These are phyloP conservation scores for Notolabrus celidotus DNA, from an alignment of 2,797 vertebrate genomes.

Conservation along the genomic window DNA sequence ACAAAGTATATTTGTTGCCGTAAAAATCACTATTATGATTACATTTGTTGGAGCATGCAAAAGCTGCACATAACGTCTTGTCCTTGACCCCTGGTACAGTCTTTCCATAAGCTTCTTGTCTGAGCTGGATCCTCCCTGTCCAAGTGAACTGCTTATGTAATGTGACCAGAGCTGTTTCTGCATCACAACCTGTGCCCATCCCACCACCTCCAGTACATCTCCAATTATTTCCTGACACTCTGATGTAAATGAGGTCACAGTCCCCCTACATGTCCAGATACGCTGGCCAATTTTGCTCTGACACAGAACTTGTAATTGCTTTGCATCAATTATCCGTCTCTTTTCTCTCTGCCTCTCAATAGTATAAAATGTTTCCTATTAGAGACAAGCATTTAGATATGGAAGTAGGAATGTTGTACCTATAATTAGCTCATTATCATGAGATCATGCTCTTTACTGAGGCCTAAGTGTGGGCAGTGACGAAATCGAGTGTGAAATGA, in stretches of 20 bases:
- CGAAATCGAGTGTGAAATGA: slow-evolving; percentile 60
- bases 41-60: slow-evolving; percentile 49
- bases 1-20: slow-evolving; percentile 76
- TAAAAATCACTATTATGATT: slow-evolving; percentile 76
- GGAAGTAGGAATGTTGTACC: slow-evolving; percentile 79
- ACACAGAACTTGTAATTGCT: slow-evolving; percentile 87
- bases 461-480: slow-evolving; percentile 40
- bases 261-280: slow-evolving; percentile 84
- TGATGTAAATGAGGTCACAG: slow-evolving; percentile 85
- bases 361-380: slow-evolving; percentile 86
- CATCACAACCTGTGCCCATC: slow-evolving; percentile 64
- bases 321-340: slow-evolving; percentile 85
- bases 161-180: slow-evolving; percentile 45
- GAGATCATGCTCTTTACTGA: slow-evolving; percentile 58
- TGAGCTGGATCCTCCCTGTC: slow-evolving; percentile 53
- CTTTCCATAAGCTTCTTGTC: slow-evolving; percentile 49
- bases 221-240: slow-evolving; percentile 84
- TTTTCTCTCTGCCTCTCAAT: slow-evolving; percentile 77
- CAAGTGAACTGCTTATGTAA: slow-evolving; percentile 68
- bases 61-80: slow-evolving; percentile 39
- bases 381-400: slow-evolving; percentile 83
- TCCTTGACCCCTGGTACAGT: slow-evolving; percentile 48
- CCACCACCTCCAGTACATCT: slow-evolving; percentile 80
- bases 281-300: slow-evolving; percentile 84
- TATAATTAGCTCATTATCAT: slow-evolving; percentile 86